phyloP scores from a whole-genome alignment of 1,140 invertebrate genomes.

The Nebria ingens region DNA sequence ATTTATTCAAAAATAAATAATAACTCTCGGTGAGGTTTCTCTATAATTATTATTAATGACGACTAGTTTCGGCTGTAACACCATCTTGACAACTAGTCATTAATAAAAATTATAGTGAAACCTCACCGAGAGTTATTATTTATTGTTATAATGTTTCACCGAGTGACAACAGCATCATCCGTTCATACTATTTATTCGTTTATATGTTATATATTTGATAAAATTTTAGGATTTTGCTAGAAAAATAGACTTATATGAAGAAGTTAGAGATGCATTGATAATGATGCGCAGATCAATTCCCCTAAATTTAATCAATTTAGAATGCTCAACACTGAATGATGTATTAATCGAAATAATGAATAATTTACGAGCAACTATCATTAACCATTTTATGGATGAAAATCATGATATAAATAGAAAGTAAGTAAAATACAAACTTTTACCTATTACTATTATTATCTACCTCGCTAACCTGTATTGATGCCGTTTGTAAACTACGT shows the following conservation, averaged over 20 bases:
- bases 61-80: no score
- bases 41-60: no score
- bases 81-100: no score
- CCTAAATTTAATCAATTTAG: constrained; percentile 64
- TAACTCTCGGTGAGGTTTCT: no score
- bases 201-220: constrained; percentile 15
- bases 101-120: no score
- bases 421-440: constrained; percentile 34
- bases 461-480: no score
- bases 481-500: no score
- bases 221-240: constrained; percentile 48
- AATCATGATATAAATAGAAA: constrained; percentile 65
- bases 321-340: constrained; percentile 64
- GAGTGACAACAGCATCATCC: constrained; percentile 10
- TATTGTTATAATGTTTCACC: no score
- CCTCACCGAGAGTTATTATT: no score
- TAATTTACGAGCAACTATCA: constrained; percentile 56
- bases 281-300: constrained; percentile 56
- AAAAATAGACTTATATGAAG: constrained; percentile 57
- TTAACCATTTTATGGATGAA: constrained; percentile 64
- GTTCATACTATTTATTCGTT: no score
- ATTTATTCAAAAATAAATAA: no score
- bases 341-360: constrained; percentile 55
- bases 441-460: no score
- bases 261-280: constrained; percentile 55